Evolutionary conservation across 2,888 invertebrate genomes (phyloP), one percentile per base, ranked within the genome.

Genomic region (Pteria penguin): DNA sequence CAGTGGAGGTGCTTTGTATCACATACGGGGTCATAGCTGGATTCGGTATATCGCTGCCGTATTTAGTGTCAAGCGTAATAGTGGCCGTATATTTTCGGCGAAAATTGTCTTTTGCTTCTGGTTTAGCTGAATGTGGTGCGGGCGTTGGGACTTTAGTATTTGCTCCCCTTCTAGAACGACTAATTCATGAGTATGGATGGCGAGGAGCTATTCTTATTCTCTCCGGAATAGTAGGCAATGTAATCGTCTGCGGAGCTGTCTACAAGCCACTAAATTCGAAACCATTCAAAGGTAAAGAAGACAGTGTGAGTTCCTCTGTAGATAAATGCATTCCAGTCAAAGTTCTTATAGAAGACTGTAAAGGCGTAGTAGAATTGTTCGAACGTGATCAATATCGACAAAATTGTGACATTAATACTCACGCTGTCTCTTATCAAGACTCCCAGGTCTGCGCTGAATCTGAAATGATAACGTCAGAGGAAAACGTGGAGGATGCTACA

Each of bases 51-150:
- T 87, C 90, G 8, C 78, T 90, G 62, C 88, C 89, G 1, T 92
- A 90, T 73, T 85, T 90, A 45, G 90, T 90, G n/a, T 88, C 90
- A 0, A 83, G 90, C 29, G 87, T 90, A 18, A 83, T 90, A 8
- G 89, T 91, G 18, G 87, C 91, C 4, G 84, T 86, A 73, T 91
- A 91, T 78, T 91, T 91, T 74, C 86, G 88, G 74, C 87, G 86
- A 62, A 88, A 84, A 58, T 79, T 90, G 27, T 87, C 90, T 4
- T 84, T 92, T 52, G 91, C 90, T 2, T 89, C 90, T 4, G 91
- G 91, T 5, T 75, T 91, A 18, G 86, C 90, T 4, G 89, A 90
- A 24, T 88, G 89, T 63, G 91, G 91, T 2, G 87, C 89, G 8
- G 91, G 91, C 4, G 82, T 90, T 18, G 91, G 91, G 4, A 90